Evolutionary conservation across 2,797 vertebrate genomes (phyloP), one percentile per base, ranked within the genome.

Genomic region (Alfaro cultratus): DNA sequence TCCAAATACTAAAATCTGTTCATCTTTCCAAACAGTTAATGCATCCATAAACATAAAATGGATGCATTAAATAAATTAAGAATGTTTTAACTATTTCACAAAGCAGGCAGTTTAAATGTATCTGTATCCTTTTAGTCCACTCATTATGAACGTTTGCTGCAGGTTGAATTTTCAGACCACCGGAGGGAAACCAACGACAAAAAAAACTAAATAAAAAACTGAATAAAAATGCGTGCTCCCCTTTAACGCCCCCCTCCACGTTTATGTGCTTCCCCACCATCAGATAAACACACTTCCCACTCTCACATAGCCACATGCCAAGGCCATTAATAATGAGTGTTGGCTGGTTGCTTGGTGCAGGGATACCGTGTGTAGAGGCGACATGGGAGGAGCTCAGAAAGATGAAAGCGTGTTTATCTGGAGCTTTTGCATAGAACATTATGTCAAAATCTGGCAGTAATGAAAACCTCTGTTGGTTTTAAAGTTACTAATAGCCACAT

Each of bases 361-460:
- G 26, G 39, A 81, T 57, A 77, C 78, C 73, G 83, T 84, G 81
- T 79, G 80, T 71, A 55, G 78, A 74, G 73, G 76, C 34, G 75
- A 88, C 87, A 87, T 85, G 85, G 86, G 88, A 85, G 79, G 80
- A 80, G 78, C 77, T 47, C 70, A 74, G 73, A 60, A 73, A 87
- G 86, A 92, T 92, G 81, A 93, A 90, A 91, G 81, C 78, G 77
- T 88, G 83, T 91, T 90, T 89, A 88, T 93, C 82, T 87, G 87
- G 85, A 84, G 49, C 89, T 90, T 84, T 85, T 89, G 87, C 83
- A 91, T 89, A 90, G 86, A 91, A 90, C 85, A 92, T 92, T 79
- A 76, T 86, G 84, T 88, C 64, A 80, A 73, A 73, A 87, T 84
- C 71, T 87, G 80, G 51, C 79, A 60, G 80, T 41, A 79, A 76